Conservation (phyloP, 1,140 invertebrate species). For the Bombus turneri region DNA sequence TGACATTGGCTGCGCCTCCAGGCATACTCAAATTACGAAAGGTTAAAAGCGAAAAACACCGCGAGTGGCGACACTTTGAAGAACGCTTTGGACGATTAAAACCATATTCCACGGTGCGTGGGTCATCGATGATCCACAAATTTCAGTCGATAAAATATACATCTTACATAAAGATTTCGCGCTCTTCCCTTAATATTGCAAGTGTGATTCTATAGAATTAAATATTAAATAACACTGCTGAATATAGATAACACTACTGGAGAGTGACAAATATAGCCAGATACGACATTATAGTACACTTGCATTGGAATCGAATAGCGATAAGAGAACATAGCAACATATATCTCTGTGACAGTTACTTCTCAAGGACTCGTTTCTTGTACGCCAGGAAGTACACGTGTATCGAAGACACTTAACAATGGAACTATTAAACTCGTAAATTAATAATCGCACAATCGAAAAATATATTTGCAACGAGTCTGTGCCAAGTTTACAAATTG, state of each 20-base stretch:
- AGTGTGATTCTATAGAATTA: not conserved
- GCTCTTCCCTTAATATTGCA: not conserved
- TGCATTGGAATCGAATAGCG: constrained; percentile 5
- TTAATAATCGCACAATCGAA: not conserved
- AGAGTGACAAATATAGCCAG: constrained; percentile 17
- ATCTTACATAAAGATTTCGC: not conserved
- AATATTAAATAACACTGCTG: not conserved
- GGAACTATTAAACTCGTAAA: constrained; percentile 15
- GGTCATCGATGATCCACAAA: not conserved
- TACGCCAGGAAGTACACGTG: constrained; percentile 3
- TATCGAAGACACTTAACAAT: not conserved
- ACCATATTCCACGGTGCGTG: not conserved
- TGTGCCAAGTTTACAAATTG: too few relatives aligned
- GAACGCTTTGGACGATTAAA: not conserved
- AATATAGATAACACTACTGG: not conserved
- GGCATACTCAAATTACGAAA: not conserved
- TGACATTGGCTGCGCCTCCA: not conserved
- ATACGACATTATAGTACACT: not conserved
- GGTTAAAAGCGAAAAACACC: constrained; percentile 29
- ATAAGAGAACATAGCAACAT: not conserved
- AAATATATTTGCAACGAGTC: too few relatives aligned
- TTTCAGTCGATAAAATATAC: not conserved
- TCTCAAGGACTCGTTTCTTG: constrained; percentile 17
- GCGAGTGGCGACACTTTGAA: not conserved
- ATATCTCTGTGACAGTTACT: too few relatives aligned